These are phyloP conservation scores for Agrypnus murinus DNA, from an alignment of 2,888 invertebrate genomes.

Conservation along the genomic window DNA sequence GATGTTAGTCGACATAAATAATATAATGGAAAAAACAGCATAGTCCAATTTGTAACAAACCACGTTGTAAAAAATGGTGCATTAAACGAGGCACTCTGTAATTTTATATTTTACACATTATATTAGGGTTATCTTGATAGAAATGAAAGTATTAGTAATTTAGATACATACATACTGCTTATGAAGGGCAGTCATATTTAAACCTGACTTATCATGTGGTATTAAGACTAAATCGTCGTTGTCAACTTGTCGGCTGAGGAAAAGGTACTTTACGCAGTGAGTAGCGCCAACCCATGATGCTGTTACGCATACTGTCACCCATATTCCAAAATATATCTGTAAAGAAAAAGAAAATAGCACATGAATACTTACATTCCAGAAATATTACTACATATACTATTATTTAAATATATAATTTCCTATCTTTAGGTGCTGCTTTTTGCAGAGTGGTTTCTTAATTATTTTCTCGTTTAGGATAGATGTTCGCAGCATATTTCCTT, in stretches of 20 bases:
- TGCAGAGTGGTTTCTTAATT: too few relatives aligned
- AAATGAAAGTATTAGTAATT: constrained; percentile 37
- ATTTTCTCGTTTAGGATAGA: too few relatives aligned
- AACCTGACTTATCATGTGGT: constrained; percentile 67
- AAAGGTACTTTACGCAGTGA: constrained; percentile 91
- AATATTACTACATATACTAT: too few relatives aligned
- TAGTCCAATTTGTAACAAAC: constrained; percentile 94
- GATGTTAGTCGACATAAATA: constrained; percentile 83
- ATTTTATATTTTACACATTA: constrained; percentile 7
- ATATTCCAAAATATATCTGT: constrained; percentile 91
- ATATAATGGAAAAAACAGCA: constrained; percentile 93
- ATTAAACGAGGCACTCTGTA: constrained; percentile 78
- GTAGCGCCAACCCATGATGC: constrained; percentile 95
- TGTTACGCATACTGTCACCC: constrained; percentile 90
- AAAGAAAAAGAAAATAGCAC: constrained; percentile 60
- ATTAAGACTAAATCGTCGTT: constrained; percentile 68
- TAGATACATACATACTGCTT: constrained; percentile 69
- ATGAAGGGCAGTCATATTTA: constrained; percentile 70
- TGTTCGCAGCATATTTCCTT: too few relatives aligned
- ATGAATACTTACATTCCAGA: too few relatives aligned
- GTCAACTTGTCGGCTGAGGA: constrained; percentile 75
- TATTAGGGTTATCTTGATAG: neutral
- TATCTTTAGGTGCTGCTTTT: too few relatives aligned
- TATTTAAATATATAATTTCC: too few relatives aligned
- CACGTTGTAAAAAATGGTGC: constrained; percentile 97